phyloP scores from a whole-genome alignment of 2,888 invertebrate species.

The Epirrita christyi region DNA sequence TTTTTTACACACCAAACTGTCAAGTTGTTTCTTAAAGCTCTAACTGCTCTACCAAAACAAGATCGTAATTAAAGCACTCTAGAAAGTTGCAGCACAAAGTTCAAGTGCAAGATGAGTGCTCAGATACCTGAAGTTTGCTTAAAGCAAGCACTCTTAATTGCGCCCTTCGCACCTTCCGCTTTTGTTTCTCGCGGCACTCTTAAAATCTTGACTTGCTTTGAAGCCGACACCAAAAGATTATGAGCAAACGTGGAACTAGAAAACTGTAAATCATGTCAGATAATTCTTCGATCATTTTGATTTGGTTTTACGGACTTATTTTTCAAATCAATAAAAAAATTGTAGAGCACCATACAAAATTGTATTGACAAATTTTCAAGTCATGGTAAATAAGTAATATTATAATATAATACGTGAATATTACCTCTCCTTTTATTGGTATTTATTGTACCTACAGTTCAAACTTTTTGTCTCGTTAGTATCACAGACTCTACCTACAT shows the following conservation, averaged over 20 bases:
- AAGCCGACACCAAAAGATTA: constrained; percentile 35
- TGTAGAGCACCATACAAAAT: too few relatives aligned
- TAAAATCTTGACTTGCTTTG: constrained; percentile 38
- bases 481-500: too few relatives aligned
- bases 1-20: too few relatives aligned
- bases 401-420: too few relatives aligned
- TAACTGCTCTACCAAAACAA: constrained; percentile 12
- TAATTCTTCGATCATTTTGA: not conserved
- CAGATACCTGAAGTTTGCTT: constrained; percentile 49
- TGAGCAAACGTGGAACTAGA: constrained; percentile 9
- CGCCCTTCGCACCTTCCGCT: constrained; percentile 49
- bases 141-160: constrained; percentile 57
- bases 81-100: constrained; percentile 27
- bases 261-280: constrained; percentile 1
- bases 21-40: not conserved
- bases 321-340: too few relatives aligned
- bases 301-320: too few relatives aligned
- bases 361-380: too few relatives aligned
- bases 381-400: too few relatives aligned
- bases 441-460: too few relatives aligned
- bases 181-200: constrained; percentile 43
- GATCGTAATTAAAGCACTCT: constrained; percentile 13
- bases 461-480: too few relatives aligned
- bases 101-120: constrained; percentile 42
- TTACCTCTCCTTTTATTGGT: too few relatives aligned